These are phyloP conservation scores for Eilema depressum DNA, from an alignment of 2,888 invertebrate species.

Conservation along the genomic window DNA sequence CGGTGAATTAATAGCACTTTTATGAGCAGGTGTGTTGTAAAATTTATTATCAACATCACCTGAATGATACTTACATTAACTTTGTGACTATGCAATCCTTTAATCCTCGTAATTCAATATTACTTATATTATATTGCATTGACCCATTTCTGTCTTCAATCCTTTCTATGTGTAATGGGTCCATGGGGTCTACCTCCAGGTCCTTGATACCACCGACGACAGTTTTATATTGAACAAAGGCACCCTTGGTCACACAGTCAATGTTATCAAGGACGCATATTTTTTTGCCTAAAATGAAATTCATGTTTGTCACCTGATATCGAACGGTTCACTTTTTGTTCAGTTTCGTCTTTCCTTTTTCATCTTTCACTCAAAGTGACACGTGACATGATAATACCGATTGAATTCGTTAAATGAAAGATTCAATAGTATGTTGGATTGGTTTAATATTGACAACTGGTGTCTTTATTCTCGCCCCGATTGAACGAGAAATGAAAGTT, in stretches of 20 bases:
- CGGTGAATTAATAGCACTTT: no score
- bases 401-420: no score
- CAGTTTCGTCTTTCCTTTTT: no score
- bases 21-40: no score
- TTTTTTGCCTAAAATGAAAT: constrained; percentile 2
- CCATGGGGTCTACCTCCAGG: background rate
- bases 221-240: background rate
- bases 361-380: no score
- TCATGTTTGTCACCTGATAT: no score
- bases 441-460: no score
- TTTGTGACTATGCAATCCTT: background rate
- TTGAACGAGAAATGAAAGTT: no score
- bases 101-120: background rate
- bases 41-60: background rate
- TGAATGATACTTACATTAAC: background rate
- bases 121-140: background rate
- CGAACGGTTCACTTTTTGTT: no score
- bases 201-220: background rate
- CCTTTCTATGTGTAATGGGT: background rate
- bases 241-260: background rate
- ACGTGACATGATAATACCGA: no score
- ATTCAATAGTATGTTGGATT: no score
- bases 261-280: background rate
- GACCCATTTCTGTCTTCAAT: background rate
- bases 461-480: no score